Conservation (phyloP, 2,113 vertebrate species). For the Dicaeum eximium region DNA sequence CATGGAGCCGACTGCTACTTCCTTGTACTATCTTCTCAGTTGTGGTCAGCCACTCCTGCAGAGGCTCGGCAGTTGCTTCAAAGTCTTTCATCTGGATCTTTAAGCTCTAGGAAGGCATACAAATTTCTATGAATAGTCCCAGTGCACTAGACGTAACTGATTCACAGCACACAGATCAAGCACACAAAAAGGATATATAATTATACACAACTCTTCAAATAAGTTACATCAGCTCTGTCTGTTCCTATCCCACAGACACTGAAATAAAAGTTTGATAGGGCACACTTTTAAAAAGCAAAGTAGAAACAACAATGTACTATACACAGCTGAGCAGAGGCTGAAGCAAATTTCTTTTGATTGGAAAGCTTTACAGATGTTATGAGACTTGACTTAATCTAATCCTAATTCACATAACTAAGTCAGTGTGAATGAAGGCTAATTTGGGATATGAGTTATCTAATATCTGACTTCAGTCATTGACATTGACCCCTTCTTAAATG, state of each 20-base stretch:
- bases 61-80: constrained; percentile 86
- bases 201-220: neutral
- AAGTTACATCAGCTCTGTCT: neutral
- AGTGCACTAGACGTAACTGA: neutral
- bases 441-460: neutral
- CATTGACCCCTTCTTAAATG: neutral
- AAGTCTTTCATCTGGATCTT: constrained; percentile 95
- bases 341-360: neutral
- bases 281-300: neutral
- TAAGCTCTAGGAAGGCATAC: constrained; percentile 74
- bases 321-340: neutral
- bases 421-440: neutral
- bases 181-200: neutral
- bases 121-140: neutral
- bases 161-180: neutral
- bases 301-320: neutral
- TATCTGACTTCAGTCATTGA: neutral
- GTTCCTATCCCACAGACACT: neutral
- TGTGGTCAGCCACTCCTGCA: constrained; percentile 88
- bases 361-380: neutral
- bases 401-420: neutral
- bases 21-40: constrained; percentile 85
- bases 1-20: constrained; percentile 85
- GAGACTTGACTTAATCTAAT: neutral
- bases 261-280: neutral